phyloP scores from a whole-genome alignment of 2,797 vertebrate genomes.

The Coendou prehensilis region DNA sequence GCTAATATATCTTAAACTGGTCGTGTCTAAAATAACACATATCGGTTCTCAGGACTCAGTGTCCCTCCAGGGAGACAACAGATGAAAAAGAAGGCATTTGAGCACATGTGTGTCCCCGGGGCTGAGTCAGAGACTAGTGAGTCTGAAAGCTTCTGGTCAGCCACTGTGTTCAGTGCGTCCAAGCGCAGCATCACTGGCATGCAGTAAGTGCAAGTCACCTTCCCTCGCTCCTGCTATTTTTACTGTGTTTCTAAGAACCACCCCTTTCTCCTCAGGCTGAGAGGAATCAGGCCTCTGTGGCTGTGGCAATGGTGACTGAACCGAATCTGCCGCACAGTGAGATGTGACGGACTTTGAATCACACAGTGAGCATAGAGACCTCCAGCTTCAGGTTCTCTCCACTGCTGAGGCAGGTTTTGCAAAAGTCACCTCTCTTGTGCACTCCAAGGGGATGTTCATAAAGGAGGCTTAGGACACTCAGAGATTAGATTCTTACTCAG shows the following conservation, averaged over 20 bases:
- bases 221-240: background rate
- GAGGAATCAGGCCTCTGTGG: background rate
- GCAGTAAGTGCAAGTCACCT: background rate
- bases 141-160: background rate
- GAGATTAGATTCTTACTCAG: too few relatives aligned
- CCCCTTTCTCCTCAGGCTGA: background rate
- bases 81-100: background rate
- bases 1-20: background rate
- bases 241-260: background rate
- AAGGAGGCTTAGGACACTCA: too few relatives aligned
- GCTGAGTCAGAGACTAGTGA: background rate
- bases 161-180: background rate
- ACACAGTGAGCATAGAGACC: too few relatives aligned
- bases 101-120: too few relatives aligned
- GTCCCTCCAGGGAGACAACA: background rate
- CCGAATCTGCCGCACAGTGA: background rate
- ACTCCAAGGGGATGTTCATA: too few relatives aligned
- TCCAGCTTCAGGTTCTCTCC: background rate
- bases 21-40: too few relatives aligned
- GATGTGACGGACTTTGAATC: background rate
- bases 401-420: background rate
- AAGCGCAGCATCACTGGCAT: background rate
- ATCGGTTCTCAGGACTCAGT: background rate
- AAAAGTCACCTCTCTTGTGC: rapidly evolving
- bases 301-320: background rate